phyloP scores from a whole-genome alignment of 2,113 vertebrate species.

The Benitochromis conjunctus region DNA sequence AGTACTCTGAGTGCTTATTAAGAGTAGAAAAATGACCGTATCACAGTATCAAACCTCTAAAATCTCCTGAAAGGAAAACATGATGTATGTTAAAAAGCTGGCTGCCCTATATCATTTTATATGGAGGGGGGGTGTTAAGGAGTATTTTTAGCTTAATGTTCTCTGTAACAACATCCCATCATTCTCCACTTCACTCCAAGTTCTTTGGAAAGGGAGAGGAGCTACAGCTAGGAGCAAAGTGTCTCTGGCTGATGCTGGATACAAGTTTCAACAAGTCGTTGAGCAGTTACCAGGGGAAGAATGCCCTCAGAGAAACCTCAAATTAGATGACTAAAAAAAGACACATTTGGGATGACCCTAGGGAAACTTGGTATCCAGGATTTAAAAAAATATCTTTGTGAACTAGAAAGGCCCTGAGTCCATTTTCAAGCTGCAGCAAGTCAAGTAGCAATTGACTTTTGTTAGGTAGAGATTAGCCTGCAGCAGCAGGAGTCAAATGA shows the following conservation, averaged over 20 bases:
- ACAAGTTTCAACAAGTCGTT: slow-evolving; percentile 40
- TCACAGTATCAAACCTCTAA: slow-evolving; percentile 28
- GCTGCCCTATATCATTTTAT: background rate
- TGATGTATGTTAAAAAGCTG: background rate
- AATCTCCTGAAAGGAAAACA: slow-evolving; percentile 4
- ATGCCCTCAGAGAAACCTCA: slow-evolving; percentile 27
- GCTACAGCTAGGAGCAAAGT: background rate
- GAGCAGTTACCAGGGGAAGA: slow-evolving; percentile 1
- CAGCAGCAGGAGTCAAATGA: background rate
- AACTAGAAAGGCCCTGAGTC: background rate
- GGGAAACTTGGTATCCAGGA: background rate
- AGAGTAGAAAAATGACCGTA: background rate
- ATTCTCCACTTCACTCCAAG: slow-evolving; percentile 38
- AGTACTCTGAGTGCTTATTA: background rate
- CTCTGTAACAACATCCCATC: slow-evolving; percentile 17
- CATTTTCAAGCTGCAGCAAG: background rate
- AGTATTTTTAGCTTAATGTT: slow-evolving; percentile 33
- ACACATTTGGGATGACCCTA: background rate
- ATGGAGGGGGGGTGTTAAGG: background rate
- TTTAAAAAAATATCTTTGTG: background rate
- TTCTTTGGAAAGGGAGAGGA: background rate
- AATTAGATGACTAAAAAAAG: slow-evolving; percentile 33
- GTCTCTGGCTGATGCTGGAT: background rate
- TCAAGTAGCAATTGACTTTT: slow-evolving; percentile 2
- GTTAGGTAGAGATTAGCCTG: background rate